phyloP scores from a whole-genome alignment of 2,888 invertebrate species.

The Mesorhabditis belari region DNA sequence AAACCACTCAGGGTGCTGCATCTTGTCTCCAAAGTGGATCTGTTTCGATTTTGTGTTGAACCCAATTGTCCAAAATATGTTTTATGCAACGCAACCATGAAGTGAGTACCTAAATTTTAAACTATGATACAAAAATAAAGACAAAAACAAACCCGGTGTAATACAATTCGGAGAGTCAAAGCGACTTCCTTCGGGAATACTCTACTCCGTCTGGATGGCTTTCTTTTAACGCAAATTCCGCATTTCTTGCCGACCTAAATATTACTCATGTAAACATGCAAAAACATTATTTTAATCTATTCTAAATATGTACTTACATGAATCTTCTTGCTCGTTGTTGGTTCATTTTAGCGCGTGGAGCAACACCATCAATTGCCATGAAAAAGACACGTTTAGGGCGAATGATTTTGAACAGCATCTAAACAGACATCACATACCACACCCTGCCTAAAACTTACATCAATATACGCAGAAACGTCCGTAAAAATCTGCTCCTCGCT shows the following conservation, averaged over 20 bases:
- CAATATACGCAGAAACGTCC: constrained; percentile 38
- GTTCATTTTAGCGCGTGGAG: constrained; percentile 95
- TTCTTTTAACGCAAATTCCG: constrained; percentile 69
- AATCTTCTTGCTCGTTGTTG: constrained; percentile 83
- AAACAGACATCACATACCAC: constrained; percentile 1
- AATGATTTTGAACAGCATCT: constrained; percentile 77
- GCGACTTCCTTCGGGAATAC: constrained; percentile 70
- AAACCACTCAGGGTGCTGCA: constrained; percentile 74
- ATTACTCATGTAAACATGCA: too few relatives aligned
- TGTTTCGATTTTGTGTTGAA: constrained; percentile 69
- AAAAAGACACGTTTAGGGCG: constrained; percentile 87
- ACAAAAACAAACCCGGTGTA: constrained; percentile 75
- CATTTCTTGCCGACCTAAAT: constrained; percentile 83
- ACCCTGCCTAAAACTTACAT: constrained; percentile 9
- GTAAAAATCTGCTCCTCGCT: constrained; percentile 75
- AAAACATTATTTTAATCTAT: too few relatives aligned
- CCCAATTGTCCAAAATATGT: constrained; percentile 80
- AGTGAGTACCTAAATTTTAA: constrained; percentile 60
- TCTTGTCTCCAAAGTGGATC: constrained; percentile 83
- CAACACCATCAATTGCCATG: constrained; percentile 95
- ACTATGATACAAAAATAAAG: neutral
- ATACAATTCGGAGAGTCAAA: constrained; percentile 98
- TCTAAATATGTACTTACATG: constrained; percentile 21
- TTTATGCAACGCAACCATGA: constrained; percentile 81
- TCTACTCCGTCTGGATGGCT: constrained; percentile 72